A percentile compares a stretch with the other conserved stretches of the same genome.
These are phyloP conservation scores for Acipenser oxyrinchus DNA, from an alignment of 2,797 vertebrate species.

Conservation along the genomic window DNA sequence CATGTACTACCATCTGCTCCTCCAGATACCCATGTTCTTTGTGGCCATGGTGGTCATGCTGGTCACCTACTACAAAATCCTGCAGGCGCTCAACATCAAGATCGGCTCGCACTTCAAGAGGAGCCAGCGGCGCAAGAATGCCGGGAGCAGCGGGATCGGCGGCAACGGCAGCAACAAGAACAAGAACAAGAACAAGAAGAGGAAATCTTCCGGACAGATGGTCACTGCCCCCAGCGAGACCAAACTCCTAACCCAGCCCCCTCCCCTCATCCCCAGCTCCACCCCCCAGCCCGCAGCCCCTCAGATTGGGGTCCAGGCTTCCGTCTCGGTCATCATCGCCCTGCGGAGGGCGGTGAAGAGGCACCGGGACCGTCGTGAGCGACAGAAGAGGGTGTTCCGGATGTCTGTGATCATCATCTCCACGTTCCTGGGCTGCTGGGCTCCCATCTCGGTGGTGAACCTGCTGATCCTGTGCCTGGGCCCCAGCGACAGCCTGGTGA, in stretches of 20 bases:
- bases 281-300: slow-evolving; percentile 46
- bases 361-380: slow-evolving; percentile 62
- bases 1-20: slow-evolving; percentile 68
- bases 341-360: slow-evolving; percentile 59
- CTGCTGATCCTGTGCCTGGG: slow-evolving; percentile 66
- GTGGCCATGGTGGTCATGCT: slow-evolving; percentile 62
- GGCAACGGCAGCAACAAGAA: slow-evolving; percentile 42
- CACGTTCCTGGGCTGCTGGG: slow-evolving; percentile 67
- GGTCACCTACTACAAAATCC: slow-evolving; percentile 65
- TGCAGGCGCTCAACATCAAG: slow-evolving; percentile 70
- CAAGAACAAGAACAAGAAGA: slow-evolving; percentile 43
- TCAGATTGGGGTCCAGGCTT: slow-evolving; percentile 63
- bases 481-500: slow-evolving; percentile 58
- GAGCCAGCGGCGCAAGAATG: slow-evolving; percentile 50
- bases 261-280: slow-evolving; percentile 51
- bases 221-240: slow-evolving; percentile 46
- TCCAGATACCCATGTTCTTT: slow-evolving; percentile 67
- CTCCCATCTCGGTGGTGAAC: slow-evolving; percentile 61
- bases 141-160: slow-evolving; percentile 56
- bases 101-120: slow-evolving; percentile 68
- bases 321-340: slow-evolving; percentile 66
- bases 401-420: slow-evolving; percentile 70
- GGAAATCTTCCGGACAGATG: slow-evolving; percentile 21
- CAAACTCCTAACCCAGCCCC: slow-evolving; percentile 55
- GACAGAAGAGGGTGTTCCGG: slow-evolving; percentile 60